Evolutionary conservation across 2,888 invertebrate genomes (phyloP).

Genomic region (Apantesis nais): DNA sequence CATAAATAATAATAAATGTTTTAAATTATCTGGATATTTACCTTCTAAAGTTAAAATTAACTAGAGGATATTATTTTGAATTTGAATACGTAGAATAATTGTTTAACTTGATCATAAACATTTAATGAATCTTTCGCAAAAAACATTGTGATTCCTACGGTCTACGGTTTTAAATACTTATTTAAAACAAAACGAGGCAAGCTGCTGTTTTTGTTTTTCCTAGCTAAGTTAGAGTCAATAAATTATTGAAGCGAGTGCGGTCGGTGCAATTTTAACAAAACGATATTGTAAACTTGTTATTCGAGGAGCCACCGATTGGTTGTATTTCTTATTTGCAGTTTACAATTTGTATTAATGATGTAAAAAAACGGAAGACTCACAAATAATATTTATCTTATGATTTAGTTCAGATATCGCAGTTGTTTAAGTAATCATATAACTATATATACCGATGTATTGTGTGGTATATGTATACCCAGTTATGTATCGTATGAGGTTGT

Average conservation of each 20-base stretch:
- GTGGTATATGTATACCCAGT: not conserved
- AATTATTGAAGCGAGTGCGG: slow-evolving; percentile 54
- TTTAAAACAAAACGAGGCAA: slow-evolving; percentile 33
- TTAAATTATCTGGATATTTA: too few relatives aligned
- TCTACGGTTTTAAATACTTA: slow-evolving; percentile 26
- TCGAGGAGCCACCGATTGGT: slow-evolving; percentile 47
- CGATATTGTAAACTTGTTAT: slow-evolving; percentile 53
- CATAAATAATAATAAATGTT: too few relatives aligned
- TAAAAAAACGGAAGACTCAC: slow-evolving; percentile 32
- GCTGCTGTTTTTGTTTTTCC: slow-evolving; percentile 33
- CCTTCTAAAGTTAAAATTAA: not conserved
- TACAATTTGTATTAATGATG: slow-evolving; percentile 35
- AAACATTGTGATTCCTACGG: not conserved
- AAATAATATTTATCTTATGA: slow-evolving; percentile 21
- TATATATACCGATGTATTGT: not conserved
- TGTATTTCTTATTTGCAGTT: slow-evolving; percentile 49
- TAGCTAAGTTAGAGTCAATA: slow-evolving; percentile 44
- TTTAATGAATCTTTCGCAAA: not conserved
- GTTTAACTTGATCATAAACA: not conserved
- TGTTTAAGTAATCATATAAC: not conserved
- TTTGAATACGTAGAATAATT: not conserved
- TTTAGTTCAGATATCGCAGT: not conserved
- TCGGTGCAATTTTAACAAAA: slow-evolving; percentile 59
- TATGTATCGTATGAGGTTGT: not conserved
- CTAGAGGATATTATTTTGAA: not conserved